Evolutionary conservation across 2,888 invertebrate species (phyloP).

Genomic region (Noctua janthina): DNA sequence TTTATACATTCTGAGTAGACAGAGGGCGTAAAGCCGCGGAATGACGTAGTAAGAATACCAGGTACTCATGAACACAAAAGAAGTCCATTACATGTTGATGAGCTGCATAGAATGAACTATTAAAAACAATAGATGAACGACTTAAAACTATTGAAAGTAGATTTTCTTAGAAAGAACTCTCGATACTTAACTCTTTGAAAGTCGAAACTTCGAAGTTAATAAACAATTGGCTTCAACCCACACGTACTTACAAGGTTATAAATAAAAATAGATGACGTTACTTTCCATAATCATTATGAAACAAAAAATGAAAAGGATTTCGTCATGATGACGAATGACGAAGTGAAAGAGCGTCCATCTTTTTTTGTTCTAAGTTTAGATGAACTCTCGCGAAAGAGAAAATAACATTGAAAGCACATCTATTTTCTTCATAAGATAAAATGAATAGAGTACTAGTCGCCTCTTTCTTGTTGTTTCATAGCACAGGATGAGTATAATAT

Average conservation of each 20-base stretch:
- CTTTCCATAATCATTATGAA: constrained; percentile 45
- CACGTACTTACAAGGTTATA: constrained; percentile 31
- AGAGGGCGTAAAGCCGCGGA: constrained; percentile 5
- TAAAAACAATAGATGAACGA: constrained; percentile 37
- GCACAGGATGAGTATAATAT: neutral
- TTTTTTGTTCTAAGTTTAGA: constrained; percentile 7
- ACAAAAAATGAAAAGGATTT: constrained; percentile 34
- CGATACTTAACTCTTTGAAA: constrained; percentile 10
- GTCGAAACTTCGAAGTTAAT: neutral
- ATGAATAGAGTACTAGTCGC: neutral
- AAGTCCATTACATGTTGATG: constrained; percentile 10
- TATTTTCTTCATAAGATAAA: neutral
- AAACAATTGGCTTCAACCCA: constrained; percentile 47
- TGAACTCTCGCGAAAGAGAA: neutral
- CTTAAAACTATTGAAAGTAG: constrained; percentile 29
- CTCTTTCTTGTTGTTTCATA: neutral
- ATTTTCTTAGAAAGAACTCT: constrained; percentile 49
- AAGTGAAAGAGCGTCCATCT: constrained; percentile 1
- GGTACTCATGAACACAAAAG: constrained; percentile 37
- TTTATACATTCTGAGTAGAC: neutral
- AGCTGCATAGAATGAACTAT: neutral
- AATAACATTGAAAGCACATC: neutral
- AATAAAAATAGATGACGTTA: constrained; percentile 25
- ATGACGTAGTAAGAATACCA: constrained; percentile 32
- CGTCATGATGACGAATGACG: constrained; percentile 22